A percentile compares a stretch with the other conserved stretches of the same genome.
Evolutionary conservation across 2,113 vertebrate species (phyloP).

Genomic region (Dipodomys spectabilis): DNA sequence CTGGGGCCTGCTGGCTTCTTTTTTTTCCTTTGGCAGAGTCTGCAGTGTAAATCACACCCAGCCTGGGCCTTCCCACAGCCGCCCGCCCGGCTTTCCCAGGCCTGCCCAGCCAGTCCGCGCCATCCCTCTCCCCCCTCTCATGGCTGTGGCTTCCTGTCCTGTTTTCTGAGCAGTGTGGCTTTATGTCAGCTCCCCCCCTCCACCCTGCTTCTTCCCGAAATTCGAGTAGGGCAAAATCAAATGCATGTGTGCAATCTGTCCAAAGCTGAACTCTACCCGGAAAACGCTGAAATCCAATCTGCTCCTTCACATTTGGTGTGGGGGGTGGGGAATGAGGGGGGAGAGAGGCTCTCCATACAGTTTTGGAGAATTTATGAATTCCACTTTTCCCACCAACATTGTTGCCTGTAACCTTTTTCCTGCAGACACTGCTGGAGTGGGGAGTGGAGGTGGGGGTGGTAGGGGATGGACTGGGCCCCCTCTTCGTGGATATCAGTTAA

Average conservation of each 20-base stretch:
- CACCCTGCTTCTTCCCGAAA: neutral
- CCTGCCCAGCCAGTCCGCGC: conserved; percentile 20
- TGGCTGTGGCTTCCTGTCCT: conserved; percentile 38
- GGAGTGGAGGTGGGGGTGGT: neutral
- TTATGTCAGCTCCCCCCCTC: neutral
- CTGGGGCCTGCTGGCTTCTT: too few species aligned
- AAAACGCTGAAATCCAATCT: conserved; percentile 8
- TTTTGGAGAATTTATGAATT: neutral
- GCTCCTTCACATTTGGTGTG: conserved; percentile 22
- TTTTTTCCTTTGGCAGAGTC: neutral
- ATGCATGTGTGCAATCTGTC: neutral
- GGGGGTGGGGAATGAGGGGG: too few species aligned
- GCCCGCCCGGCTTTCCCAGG: neutral
- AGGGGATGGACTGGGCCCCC: too few species aligned
- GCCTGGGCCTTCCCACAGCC: neutral
- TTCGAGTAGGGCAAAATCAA: conserved; percentile 52
- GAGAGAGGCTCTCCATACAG: neutral
- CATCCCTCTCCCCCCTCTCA: neutral
- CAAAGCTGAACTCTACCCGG: conserved; percentile 30
- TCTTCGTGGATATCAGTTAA: neutral
- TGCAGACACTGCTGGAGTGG: neutral
- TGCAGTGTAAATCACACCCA: neutral
- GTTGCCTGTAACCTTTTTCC: neutral
- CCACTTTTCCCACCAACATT: neutral
- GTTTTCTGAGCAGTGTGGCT: conserved; percentile 54